Evolutionary conservation across 2,888 invertebrate genomes (phyloP), one percentile per base, ranked within the genome.

Genomic region (Pyrrhia umbra): DNA sequence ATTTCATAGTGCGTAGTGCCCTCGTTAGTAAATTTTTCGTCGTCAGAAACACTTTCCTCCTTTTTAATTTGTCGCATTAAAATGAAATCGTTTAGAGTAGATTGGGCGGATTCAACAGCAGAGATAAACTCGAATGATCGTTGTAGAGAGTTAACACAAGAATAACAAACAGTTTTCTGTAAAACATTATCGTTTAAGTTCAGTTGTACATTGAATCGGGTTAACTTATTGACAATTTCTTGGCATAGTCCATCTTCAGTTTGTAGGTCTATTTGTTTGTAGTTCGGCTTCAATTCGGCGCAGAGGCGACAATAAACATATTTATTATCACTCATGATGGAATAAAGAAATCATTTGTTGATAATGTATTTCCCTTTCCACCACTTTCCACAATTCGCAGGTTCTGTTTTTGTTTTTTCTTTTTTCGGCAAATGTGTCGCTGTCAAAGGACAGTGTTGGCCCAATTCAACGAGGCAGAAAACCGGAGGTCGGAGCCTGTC

Each of bases 81-180:
- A 62, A 82, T 67, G 30, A 87, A 66, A 34, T 83, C 77, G 18
- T 70, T 77, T 39, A 92, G 59, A 0, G 82, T 68, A 0, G 46
- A 66, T 70, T 93, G 92, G 0, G 92, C 90, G 16, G 77, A 80
- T 58, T 93, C 88, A 15, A 93, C 79, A 1, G 76, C 65, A 6
- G 77, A 50, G 13, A 92, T 82, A 57, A 93, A 92, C 2, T 88
- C 85, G 56, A 80, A 87, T 6, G 90, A 88, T 46, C 78, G 86
- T 30, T 91, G 85, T 34, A 92, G 71, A 1, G 84, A 70, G 39
- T 74, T 72, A 1, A 87, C 61, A 82, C 92, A 93, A 1, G 81
- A 66, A 16, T 87, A 83, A 82, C 92, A 93, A 8, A 90, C 86
- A 2, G 86, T 87, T 79, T 82, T 87, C 6, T 91, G 90, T 3